Evolutionary conservation across 2,797 vertebrate species (phyloP).

Genomic region (Microchirus variegatus): DNA sequence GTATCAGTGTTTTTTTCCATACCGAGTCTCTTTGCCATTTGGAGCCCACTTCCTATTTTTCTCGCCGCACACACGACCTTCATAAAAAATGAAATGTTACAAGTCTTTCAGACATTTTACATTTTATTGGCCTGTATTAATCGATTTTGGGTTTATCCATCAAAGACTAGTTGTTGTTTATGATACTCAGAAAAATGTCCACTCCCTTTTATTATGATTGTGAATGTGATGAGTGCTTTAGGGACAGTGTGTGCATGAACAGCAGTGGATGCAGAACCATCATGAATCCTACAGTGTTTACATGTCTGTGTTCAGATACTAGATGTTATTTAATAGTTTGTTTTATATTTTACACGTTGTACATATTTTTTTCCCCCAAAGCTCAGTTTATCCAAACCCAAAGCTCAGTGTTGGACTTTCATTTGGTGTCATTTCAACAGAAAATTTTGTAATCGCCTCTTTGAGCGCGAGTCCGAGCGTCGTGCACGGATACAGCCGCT

Average conservation of each 20-base stretch:
- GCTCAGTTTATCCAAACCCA: conserved; percentile 3
- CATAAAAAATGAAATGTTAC: not conserved
- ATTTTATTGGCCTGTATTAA: not conserved
- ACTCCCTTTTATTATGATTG: not conserved
- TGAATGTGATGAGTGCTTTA: not conserved
- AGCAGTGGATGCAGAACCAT: not conserved
- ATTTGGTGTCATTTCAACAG: conserved; percentile 10
- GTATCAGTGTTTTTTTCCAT: too few species aligned
- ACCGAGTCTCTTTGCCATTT: not conserved
- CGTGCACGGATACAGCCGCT: conserved; percentile 12
- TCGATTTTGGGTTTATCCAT: not conserved
- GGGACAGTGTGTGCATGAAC: too few species aligned
- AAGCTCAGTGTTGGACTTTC: too few species aligned
- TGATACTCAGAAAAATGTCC: not conserved
- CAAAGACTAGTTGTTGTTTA: not conserved
- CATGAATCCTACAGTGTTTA: conserved; percentile 1
- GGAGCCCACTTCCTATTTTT: not conserved
- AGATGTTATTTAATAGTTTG: not conserved
- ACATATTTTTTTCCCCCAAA: conserved; percentile 3
- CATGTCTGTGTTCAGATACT: conserved; percentile 2
- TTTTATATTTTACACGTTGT: not conserved
- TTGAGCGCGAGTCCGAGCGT: conserved; percentile 23
- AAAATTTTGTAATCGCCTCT: conserved; percentile 29
- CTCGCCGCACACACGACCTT: not conserved
- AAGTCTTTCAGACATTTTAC: not conserved